These are phyloP conservation scores for Chromoteleia sp. DNA, from an alignment of 2,888 invertebrate genomes.

Conservation along the genomic window DNA sequence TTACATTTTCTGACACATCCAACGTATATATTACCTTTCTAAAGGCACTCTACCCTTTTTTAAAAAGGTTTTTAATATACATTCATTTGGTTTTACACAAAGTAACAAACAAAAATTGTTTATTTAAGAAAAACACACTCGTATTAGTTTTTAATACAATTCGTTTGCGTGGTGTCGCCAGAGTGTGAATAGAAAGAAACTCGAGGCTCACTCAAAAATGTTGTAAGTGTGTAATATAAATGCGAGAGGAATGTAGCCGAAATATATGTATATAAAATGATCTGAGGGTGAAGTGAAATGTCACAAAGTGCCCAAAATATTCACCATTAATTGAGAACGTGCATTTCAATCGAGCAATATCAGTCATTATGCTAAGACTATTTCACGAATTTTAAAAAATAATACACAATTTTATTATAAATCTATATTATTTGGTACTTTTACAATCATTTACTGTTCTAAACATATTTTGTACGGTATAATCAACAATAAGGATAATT, in stretches of 20 bases:
- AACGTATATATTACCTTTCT: slow-evolving; percentile 5
- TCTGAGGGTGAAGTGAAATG: slow-evolving; percentile 83
- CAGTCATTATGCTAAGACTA: slow-evolving; percentile 20
- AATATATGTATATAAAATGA: slow-evolving; percentile 80
- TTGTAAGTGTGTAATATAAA: slow-evolving; percentile 81
- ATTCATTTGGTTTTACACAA: slow-evolving; percentile 30
- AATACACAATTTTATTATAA: too few relatives aligned
- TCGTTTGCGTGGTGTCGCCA: slow-evolving; percentile 50
- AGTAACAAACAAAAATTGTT: slow-evolving; percentile 11
- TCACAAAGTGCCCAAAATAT: slow-evolving; percentile 83
- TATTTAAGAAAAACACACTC: not conserved
- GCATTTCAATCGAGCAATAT: slow-evolving; percentile 72
- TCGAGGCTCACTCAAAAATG: slow-evolving; percentile 68
- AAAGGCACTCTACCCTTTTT: slow-evolving; percentile 7
- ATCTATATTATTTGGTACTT: too few relatives aligned
- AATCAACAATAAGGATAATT: too few relatives aligned
- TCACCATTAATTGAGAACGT: slow-evolving; percentile 78
- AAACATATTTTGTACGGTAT: too few relatives aligned
- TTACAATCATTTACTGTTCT: too few relatives aligned
- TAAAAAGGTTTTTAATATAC: not conserved
- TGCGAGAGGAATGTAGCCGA: slow-evolving; percentile 70
- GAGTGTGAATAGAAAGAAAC: slow-evolving; percentile 67
- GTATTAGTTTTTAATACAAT: slow-evolving; percentile 5
- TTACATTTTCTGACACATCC: not conserved
- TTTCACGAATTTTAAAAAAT: slow-evolving; percentile 25